These are phyloP conservation scores for Sicus ferrugineus DNA, from an alignment of 2,888 invertebrate genomes.

Conservation along the genomic window DNA sequence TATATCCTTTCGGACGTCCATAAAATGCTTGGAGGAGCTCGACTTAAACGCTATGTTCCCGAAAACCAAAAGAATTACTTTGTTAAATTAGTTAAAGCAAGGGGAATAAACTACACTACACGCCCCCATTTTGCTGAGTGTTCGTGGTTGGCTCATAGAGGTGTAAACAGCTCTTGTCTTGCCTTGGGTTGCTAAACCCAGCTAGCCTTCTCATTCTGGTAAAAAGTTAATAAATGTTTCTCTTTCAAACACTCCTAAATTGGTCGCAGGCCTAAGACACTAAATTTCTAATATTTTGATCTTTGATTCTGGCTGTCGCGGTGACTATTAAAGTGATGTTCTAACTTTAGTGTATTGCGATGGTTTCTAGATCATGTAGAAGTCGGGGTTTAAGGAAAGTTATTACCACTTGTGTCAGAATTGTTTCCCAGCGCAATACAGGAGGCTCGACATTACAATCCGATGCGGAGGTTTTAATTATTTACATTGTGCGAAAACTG, in stretches of 20 bases:
- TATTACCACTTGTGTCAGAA: too few species aligned
- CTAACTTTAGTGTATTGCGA: too few species aligned
- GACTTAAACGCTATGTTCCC: too few species aligned
- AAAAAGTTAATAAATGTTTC: constrained; percentile 47
- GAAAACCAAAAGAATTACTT: constrained; percentile 44
- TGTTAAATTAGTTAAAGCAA: constrained; percentile 26
- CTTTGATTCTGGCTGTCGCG: not conserved
- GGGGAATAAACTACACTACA: constrained; percentile 30
- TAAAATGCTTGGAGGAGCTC: too few species aligned
- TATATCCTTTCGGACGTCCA: too few species aligned
- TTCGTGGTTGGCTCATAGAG: constrained; percentile 25
- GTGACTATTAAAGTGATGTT: too few species aligned
- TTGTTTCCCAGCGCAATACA: too few species aligned
- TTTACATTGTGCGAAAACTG: constrained; percentile 22
- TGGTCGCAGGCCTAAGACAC: constrained; percentile 35
- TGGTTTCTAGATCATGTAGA: not conserved
- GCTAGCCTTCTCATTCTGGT: constrained; percentile 40
- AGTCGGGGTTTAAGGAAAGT: too few species aligned
- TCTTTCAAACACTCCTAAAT: constrained; percentile 19
- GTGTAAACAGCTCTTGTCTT: constrained; percentile 34
- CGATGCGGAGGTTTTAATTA: constrained; percentile 12
- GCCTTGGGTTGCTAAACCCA: constrained; percentile 26
- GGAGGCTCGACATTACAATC: too few species aligned
- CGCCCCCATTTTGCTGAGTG: not conserved
- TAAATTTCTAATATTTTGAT: constrained; percentile 41